A percentile compares a stretch with the other conserved stretches of the same genome.
These are phyloP conservation scores for Melikaiella ostensackeni DNA, from an alignment of 2,888 invertebrate genomes.

Conservation along the genomic window DNA sequence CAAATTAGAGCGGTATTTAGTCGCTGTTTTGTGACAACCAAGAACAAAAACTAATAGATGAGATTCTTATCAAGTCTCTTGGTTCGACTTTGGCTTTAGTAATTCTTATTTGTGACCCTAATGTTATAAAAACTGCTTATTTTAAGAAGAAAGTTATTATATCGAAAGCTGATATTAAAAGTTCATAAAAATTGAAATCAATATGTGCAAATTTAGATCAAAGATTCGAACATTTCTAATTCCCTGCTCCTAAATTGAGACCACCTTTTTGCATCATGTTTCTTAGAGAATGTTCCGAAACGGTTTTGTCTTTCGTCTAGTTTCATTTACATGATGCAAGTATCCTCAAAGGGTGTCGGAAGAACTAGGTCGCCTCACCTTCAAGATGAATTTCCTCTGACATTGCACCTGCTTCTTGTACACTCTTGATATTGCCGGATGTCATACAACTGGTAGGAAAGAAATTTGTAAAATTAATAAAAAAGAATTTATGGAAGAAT, in stretches of 20 bases:
- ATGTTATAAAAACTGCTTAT: background rate
- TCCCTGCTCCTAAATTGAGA: conserved; percentile 11
- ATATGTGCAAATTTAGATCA: background rate
- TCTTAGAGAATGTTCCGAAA: conserved; percentile 10
- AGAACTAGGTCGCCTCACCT: conserved; percentile 29
- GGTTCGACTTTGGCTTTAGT: background rate
- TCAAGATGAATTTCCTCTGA: conserved; percentile 14
- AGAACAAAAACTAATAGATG: background rate
- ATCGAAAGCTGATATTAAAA: background rate
- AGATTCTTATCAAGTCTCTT: background rate
- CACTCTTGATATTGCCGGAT: background rate
- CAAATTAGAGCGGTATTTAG: background rate
- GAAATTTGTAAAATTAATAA: conserved; percentile 14
- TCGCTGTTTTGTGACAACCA: background rate
- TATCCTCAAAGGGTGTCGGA: background rate
- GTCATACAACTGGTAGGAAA: background rate
- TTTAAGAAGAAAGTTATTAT: background rate
- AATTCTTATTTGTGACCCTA: background rate
- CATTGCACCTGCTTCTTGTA: conserved; percentile 19
- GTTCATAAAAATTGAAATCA: background rate
- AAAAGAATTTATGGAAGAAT: conserved; percentile 10
- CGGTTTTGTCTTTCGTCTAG: conserved; percentile 28
- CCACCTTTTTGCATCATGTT: conserved; percentile 10
- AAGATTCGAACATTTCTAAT: conserved; percentile 20
- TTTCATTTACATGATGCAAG: conserved; percentile 34